phyloP scores from a whole-genome alignment of 2,113 vertebrate species.

The Montifringilla adamsi region DNA sequence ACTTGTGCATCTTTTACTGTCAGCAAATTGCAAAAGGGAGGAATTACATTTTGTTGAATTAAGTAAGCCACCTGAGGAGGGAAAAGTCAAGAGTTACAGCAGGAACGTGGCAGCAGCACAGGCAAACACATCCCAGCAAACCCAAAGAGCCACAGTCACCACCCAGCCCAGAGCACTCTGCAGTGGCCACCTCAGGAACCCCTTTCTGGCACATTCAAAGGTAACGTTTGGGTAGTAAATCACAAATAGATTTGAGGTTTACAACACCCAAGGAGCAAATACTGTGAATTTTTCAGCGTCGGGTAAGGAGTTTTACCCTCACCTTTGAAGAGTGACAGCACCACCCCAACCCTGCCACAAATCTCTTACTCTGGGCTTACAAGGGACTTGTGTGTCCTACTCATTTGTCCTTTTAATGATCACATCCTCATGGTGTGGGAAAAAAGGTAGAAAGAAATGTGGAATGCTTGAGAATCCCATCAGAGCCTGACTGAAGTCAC shows the following conservation, averaged over 20 bases:
- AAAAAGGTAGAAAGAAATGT: background rate
- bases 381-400: background rate
- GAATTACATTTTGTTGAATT: conserved; percentile 97
- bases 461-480: background rate
- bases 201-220: background rate
- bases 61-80: conserved; percentile 89
- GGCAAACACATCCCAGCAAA: background rate
- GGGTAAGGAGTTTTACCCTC: background rate
- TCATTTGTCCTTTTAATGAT: background rate
- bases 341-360: background rate
- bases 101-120: background rate
- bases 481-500: background rate
- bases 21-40: conserved; percentile 97
- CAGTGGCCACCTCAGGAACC: background rate
- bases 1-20: conserved; percentile 98
- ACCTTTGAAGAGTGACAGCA: background rate
- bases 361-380: background rate
- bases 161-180: background rate
- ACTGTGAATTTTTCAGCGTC: background rate
- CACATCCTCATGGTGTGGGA: background rate
- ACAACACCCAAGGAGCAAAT: background rate
- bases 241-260: background rate
- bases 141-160: rapidly evolving
- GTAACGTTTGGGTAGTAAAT: background rate
- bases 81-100: background rate